A percentile compares a stretch with the other conserved stretches of the same genome.
These are phyloP conservation scores for Sebastes fasciatus DNA, from an alignment of 2,113 vertebrate species.

Conservation along the genomic window DNA sequence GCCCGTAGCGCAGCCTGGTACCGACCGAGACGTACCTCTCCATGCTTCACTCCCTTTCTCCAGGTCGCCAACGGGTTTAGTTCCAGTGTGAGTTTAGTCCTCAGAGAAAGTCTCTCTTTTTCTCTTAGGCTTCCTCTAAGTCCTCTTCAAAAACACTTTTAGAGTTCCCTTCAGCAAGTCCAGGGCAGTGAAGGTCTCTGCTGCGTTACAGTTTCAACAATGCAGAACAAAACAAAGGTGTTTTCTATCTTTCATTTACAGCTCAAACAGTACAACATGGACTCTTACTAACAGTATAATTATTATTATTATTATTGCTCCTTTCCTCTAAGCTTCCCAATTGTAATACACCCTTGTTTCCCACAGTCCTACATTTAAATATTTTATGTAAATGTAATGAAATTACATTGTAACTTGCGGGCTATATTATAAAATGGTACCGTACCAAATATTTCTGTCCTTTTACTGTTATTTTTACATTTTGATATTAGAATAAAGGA, in stretches of 20 bases:
- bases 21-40: slow-evolving; percentile 23
- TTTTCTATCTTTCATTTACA: neutral
- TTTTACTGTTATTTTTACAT: neutral
- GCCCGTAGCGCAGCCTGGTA: slow-evolving; percentile 71
- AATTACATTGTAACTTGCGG: neutral
- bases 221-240: neutral
- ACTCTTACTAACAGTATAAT: neutral
- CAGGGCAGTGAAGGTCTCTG: too few relatives aligned
- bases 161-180: neutral
- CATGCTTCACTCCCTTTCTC: slow-evolving; percentile 55
- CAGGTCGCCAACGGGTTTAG: neutral
- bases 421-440: neutral
- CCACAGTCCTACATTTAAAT: neutral
- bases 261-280: neutral
- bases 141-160: neutral
- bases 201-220: neutral
- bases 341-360: neutral
- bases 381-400: too few relatives aligned
- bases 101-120: neutral
- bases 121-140: neutral
- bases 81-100: neutral
- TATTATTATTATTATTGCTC: neutral
- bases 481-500: neutral
- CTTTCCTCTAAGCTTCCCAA: neutral
- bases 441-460: neutral